Evolutionary conservation across 1,140 invertebrate species (phyloP).

Genomic region (Uloborus diversus): DNA sequence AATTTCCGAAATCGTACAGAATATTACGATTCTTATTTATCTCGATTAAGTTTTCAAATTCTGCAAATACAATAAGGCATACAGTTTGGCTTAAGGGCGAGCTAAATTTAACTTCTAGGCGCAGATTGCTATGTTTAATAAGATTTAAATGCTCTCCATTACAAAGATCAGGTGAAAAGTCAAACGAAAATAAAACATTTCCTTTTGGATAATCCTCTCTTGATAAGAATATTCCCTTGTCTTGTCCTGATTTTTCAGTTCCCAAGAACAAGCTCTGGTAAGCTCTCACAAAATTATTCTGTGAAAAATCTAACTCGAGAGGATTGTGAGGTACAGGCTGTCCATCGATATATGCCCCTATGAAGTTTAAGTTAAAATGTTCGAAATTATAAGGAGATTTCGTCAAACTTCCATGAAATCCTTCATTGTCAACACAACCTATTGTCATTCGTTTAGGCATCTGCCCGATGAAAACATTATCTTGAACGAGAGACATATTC

Average conservation of each 20-base stretch:
- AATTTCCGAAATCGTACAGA: neutral
- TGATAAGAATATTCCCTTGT: neutral
- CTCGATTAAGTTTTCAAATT: neutral
- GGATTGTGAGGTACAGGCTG: neutral
- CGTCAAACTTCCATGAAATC: neutral
- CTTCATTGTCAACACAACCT: neutral
- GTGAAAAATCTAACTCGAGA: neutral
- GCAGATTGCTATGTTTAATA: neutral
- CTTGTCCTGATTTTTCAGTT: neutral
- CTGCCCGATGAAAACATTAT: constrained; percentile 16
- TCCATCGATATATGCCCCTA: neutral
- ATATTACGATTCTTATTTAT: neutral
- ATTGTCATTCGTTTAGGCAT: neutral
- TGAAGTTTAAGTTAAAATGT: neutral
- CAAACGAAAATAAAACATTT: neutral
- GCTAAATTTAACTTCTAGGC: neutral
- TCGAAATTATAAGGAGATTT: constrained; percentile 9
- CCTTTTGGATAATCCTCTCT: neutral
- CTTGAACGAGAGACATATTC: neutral
- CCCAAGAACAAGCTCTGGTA: neutral
- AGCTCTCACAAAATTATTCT: neutral
- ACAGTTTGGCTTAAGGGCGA: neutral
- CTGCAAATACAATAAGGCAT: neutral
- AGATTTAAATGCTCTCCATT: neutral
- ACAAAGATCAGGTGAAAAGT: neutral